These are phyloP conservation scores for Herpetotheres cachinnans DNA, from an alignment of 2,113 vertebrate genomes.

Conservation along the genomic window DNA sequence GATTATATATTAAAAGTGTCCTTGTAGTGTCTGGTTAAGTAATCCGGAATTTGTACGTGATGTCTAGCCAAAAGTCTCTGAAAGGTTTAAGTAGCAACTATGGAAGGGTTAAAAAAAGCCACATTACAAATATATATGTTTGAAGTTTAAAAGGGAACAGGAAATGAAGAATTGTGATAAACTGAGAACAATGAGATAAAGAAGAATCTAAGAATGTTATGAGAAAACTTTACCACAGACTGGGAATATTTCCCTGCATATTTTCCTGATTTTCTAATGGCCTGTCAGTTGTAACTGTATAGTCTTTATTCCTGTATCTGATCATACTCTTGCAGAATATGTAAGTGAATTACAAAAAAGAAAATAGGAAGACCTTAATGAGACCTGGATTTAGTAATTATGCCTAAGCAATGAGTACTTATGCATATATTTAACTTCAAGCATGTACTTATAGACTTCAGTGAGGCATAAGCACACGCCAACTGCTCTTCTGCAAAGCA, in stretches of 20 bases:
- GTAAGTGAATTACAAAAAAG: background rate
- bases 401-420: background rate
- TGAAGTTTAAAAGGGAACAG: constrained; percentile 57
- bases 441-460: background rate
- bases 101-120: constrained; percentile 30
- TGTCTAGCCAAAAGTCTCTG: background rate
- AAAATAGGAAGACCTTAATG: background rate
- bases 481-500: constrained; percentile 1
- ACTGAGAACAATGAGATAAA: constrained; percentile 58
- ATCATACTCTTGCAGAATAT: background rate
- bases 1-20: background rate
- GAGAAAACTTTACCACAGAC: background rate
- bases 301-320: background rate
- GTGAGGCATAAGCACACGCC: background rate
- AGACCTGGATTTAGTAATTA: constrained; percentile 23
- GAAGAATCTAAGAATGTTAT: constrained; percentile 31
- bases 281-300: background rate
- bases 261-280: background rate
- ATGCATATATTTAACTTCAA: background rate
- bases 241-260: background rate
- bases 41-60: background rate
- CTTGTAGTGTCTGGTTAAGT: background rate
- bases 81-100: background rate
- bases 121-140: background rate
- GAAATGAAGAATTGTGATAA: constrained; percentile 59